These are phyloP conservation scores for Petrophora chlorosata DNA, from an alignment of 2,888 invertebrate species.

Conservation along the genomic window DNA sequence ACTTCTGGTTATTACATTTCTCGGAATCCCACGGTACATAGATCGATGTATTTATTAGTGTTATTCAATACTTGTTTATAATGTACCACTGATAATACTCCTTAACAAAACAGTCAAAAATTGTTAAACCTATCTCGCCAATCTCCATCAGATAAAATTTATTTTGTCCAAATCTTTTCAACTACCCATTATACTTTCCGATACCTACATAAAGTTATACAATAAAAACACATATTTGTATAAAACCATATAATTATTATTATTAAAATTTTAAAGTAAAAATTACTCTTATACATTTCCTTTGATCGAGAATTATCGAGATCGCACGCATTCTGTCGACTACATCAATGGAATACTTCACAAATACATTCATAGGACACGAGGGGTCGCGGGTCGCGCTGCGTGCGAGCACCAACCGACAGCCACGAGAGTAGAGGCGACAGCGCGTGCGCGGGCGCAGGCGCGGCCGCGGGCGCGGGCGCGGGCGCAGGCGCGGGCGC, in stretches of 20 bases:
- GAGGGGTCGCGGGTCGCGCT: neutral
- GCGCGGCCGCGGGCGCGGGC: neutral
- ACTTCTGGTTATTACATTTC: slow-evolving; percentile 11
- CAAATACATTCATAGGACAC: neutral
- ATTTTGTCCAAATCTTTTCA: too few relatives aligned
- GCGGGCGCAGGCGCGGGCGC: too few relatives aligned
- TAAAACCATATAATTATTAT: slow-evolving; percentile 79
- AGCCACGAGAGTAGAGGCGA: too few relatives aligned
- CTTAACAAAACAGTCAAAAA: neutral
- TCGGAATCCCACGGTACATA: neutral
- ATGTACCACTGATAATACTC: too few relatives aligned
- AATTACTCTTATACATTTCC: slow-evolving; percentile 62
- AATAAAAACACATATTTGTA: slow-evolving; percentile 53
- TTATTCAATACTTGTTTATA: too few relatives aligned
- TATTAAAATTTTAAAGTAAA: slow-evolving; percentile 78
- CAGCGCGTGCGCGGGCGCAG: neutral
- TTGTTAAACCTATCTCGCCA: neutral
- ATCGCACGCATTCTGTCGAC: neutral
- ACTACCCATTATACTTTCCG: too few relatives aligned
- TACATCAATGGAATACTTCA: slow-evolving; percentile 3
- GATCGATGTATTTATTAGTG: too few relatives aligned
- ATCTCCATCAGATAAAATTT: too few relatives aligned
- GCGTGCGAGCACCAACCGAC: slow-evolving; percentile 3
- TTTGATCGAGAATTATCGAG: slow-evolving; percentile 45
- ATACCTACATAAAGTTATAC: neutral